Evolutionary conservation across 1,140 invertebrate species (phyloP), one percentile per base, ranked within the genome.

Genomic region (Bacillus rossius): DNA sequence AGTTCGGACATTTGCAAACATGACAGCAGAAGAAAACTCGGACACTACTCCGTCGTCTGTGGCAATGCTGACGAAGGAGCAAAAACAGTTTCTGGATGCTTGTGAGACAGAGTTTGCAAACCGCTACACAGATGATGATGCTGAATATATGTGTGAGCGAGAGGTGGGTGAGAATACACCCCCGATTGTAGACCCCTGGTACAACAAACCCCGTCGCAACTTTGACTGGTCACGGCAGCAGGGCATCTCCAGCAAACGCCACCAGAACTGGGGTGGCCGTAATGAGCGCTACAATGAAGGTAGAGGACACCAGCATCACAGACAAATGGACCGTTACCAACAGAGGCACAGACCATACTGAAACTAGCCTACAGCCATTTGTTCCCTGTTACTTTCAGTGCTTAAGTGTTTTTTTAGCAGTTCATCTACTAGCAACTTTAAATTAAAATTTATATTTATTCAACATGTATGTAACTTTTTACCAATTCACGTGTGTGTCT

Each of bases 111-210:
- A 81, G 63, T 83, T 82, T 60, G 64, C 67, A 22, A 59, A 70
- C 58, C 77, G 81, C 48, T 83, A 75, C 50, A 80, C 80, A 20
- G 75, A 79, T 13, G 67, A 73, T 2, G 80, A 83, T 66, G 57
- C 52, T 23, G 74, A 77, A 25, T 82, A 78, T 61, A 69, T 74
- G 62, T 70, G 72, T 37, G 66, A 76, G 2, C 75, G 74, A 48
- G 60, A 63, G 10, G 61, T 67, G 25, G 62, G 69, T 2, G n/a
- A 63, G 14, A 62, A 63, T 13, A 68, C 68, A 14, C 80, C 80
- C 14, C 80, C 80, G 8, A 72, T 82, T 10, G 61, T 81, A 3
- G 73, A 79, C 52, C 77, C 78, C n/a, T 82, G 77, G 77, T 64
- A 67, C 22, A 67, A 61, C 23, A 71, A 69, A 55, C 61, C 59